Base-by-base conservation (phyloP, 2,113 vertebrate species). In the Cromileptes altivelis region DNA sequence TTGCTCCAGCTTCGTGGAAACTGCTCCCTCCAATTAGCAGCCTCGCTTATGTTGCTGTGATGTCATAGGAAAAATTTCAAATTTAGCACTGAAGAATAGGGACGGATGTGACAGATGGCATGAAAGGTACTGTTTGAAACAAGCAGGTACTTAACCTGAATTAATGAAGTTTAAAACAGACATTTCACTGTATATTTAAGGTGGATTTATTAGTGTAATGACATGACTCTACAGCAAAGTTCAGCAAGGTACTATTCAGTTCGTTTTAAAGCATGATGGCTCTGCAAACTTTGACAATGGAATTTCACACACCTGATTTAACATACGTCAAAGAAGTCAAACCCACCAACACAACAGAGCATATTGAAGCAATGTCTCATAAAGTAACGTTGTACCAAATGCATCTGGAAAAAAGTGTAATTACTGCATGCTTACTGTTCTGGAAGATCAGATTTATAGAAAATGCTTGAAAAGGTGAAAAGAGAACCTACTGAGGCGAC, bases 361-460 rank as follows among this genome's bases (percentile, higher is more conserved):
- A 73, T 70, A 90, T 25, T 58, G 75, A 89, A 78, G 56, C 47
- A 72, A n/a, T 78, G 73, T 78, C 49, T 86, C 52, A 25, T 80
- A 70, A 74, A 61, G 55, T 74, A 60, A 85, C 81, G 80, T 58
- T 88, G 74, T 63, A 86, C 52, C 75, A 87, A 88, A 87, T 87
- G 88, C 75, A 82, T 90, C 63, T 81, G 79, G 33, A 25, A 64
- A 87, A 56, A 80, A 71, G 47, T 85, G 67, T 79, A 72, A 81
- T 74, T 80, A 91, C 86, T 89, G 88, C 92, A 93, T 93, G 89
- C 91, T 76, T 73, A 87, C 73, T 92, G 91, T 81, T 80, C 70
- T 89, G 93, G 89, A 93, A 94, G 93, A 93, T 92, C 92, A 78
- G 93, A 94, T 94, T 92, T 91, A 86, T 91, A 92, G 90, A 91